phyloP scores from a whole-genome alignment of 2,797 vertebrate species.

The Halcyon badia region DNA sequence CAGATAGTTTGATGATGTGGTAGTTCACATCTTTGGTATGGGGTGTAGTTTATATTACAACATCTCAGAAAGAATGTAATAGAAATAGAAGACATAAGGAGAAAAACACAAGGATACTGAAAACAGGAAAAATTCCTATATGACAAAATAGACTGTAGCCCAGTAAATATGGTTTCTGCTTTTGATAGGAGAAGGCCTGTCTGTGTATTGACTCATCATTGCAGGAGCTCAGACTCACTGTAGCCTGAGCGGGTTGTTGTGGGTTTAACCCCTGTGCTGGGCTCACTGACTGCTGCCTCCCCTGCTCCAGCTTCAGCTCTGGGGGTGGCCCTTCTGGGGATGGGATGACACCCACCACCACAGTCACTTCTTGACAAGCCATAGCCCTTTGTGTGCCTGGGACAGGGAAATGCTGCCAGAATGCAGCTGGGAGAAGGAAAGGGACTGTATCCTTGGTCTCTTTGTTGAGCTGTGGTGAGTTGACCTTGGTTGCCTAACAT shows the following conservation, averaged over 20 bases:
- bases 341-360: neutral
- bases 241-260: neutral
- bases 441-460: neutral
- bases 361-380: neutral
- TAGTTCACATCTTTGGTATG: neutral
- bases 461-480: neutral
- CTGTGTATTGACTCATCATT: neutral
- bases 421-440: neutral
- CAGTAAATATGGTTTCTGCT: neutral
- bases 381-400: neutral
- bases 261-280: neutral
- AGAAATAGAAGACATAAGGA: neutral
- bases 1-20: neutral
- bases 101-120: neutral
- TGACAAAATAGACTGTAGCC: neutral
- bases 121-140: neutral
- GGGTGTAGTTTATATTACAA: neutral
- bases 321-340: neutral
- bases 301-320: neutral
- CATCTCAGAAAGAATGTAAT: neutral
- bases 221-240: neutral
- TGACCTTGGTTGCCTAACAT: neutral
- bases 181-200: rapidly evolving
- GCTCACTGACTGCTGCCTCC: neutral
- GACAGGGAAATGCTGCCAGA: neutral